Evolutionary conservation across 2,797 vertebrate genomes (phyloP).

Genomic region (Odontamblyopus rebecca): DNA sequence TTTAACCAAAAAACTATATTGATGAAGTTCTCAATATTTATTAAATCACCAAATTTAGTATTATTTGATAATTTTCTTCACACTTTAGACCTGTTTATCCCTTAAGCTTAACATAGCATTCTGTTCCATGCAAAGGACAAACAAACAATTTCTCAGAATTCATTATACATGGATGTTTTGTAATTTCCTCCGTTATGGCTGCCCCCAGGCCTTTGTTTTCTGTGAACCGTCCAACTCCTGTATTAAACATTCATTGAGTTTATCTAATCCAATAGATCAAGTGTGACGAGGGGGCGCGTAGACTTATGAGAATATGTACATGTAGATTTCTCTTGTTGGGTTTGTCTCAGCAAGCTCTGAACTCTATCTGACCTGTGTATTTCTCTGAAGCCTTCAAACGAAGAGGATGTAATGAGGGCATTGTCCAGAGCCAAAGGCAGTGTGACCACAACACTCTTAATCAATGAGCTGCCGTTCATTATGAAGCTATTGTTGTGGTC

Average conservation of each 20-base stretch:
- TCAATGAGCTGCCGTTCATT: conserved; percentile 12
- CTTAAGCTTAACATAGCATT: not conserved
- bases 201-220: conserved; percentile 30
- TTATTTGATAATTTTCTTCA: not conserved
- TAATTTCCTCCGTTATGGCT: conserved; percentile 5
- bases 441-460: conserved; percentile 12
- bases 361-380: conserved; percentile 8
- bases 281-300: not conserved
- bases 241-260: conserved; percentile 32
- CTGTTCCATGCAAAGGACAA: not conserved
- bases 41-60: not conserved
- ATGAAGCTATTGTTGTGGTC: not conserved
- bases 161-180: conserved; percentile 17
- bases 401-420: conserved; percentile 8
- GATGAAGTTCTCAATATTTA: not conserved
- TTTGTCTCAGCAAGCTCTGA: not conserved
- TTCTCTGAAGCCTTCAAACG: conserved; percentile 7
- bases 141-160: not conserved
- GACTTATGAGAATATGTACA: conserved; percentile 7
- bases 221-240: conserved; percentile 30
- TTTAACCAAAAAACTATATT: too few relatives aligned
- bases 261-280: conserved; percentile 28
- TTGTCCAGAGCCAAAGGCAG: conserved; percentile 7
- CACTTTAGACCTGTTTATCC: not conserved
- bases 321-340: not conserved